Conservation (phyloP, 2,113 vertebrate species). For the Aix galericulata region DNA sequence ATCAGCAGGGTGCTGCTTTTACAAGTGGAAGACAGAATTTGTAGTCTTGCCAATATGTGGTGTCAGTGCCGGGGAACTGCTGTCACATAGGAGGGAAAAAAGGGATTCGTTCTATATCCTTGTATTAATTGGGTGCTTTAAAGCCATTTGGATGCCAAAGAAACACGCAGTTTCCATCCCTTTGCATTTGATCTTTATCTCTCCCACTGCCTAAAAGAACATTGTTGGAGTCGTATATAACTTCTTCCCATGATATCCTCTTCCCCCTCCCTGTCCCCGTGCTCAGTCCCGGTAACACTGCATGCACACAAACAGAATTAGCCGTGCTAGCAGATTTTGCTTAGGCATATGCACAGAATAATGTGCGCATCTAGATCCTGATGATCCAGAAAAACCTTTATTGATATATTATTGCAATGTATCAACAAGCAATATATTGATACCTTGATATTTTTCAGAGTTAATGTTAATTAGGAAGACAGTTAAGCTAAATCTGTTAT, state of each 20-base stretch:
- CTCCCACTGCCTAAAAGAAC: neutral
- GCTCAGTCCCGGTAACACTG: neutral
- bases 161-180: constrained; percentile 20
- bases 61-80: neutral
- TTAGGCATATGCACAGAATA: neutral
- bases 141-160: constrained; percentile 1
- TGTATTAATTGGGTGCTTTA: neutral
- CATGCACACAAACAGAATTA: neutral
- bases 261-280: neutral
- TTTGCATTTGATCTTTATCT: neutral
- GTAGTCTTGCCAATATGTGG: constrained; percentile 1
- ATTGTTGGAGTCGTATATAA: neutral
- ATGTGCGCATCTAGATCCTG: neutral
- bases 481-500: constrained; percentile 34
- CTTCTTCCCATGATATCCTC: neutral
- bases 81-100: neutral
- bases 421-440: neutral
- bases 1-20: constrained; percentile 59
- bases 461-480: constrained; percentile 42
- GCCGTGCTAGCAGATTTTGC: neutral
- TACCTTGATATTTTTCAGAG: constrained; percentile 7
- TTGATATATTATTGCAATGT: too few relatives aligned
- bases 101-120: neutral
- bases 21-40: constrained; percentile 1
- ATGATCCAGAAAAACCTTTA: neutral